These are phyloP conservation scores for Lepas anatifera DNA, from an alignment of 2,888 invertebrate species.

Conservation along the genomic window DNA sequence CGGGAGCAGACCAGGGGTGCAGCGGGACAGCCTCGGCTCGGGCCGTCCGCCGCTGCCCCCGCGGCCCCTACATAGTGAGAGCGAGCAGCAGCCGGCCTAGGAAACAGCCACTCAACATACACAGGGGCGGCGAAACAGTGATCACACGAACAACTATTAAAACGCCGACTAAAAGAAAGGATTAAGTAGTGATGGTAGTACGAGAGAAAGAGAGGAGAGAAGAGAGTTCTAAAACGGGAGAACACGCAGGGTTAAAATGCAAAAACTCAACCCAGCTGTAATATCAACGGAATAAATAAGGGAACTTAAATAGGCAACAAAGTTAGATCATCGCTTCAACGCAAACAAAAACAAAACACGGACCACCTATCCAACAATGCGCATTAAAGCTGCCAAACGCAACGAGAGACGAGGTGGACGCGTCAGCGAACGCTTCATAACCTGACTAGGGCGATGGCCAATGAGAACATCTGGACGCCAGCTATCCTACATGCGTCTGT, in stretches of 20 bases:
- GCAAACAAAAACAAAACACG: constrained; percentile 7
- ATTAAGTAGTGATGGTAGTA: too few relatives aligned
- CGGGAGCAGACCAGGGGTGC: not conserved
- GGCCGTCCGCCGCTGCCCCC: not conserved
- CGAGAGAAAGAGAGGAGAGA: too few relatives aligned
- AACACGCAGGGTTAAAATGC: constrained; percentile 10
- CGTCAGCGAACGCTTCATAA: not conserved
- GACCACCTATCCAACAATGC: not conserved
- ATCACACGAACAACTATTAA: too few relatives aligned
- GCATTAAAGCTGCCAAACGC: not conserved
- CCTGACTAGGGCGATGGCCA: constrained; percentile 12
- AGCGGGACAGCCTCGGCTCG: not conserved
- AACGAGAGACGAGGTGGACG: not conserved
- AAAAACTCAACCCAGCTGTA: constrained; percentile 13
- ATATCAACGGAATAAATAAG: constrained; percentile 13
- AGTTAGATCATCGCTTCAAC: constrained; percentile 7
- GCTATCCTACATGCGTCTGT: too few relatives aligned
- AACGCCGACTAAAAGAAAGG: too few relatives aligned
- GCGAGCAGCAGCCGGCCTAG: too few relatives aligned
- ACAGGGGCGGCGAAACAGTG: not conserved
- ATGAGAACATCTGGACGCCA: not conserved
- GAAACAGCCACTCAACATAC: not conserved
- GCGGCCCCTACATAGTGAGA: too few relatives aligned
- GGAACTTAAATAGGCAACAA: constrained; percentile 12
- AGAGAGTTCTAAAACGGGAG: too few relatives aligned